Evolutionary conservation across 2,113 vertebrate species (phyloP).

Genomic region (Tragelaphus buxtoni): DNA sequence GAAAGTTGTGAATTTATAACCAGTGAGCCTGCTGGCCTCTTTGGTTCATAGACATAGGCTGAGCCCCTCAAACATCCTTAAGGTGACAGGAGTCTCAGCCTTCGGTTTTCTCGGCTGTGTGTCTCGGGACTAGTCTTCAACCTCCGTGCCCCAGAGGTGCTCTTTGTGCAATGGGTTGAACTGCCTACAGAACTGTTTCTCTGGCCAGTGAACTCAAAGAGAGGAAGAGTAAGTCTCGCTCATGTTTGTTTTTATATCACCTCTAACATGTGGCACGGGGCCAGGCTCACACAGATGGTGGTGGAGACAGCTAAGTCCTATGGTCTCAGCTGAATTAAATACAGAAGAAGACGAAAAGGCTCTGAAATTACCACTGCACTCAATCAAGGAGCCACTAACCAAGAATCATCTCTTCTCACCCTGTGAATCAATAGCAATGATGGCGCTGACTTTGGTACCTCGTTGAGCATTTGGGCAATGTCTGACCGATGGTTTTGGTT

Average conservation of each 20-base stretch:
- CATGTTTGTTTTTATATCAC: not conserved
- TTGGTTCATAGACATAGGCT: not conserved
- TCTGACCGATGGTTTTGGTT: not conserved
- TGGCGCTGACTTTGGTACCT: not conserved
- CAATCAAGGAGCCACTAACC: not conserved
- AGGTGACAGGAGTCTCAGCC: not conserved
- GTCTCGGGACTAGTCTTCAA: not conserved
- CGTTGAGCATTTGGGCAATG: not conserved
- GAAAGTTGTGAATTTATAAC: slow-evolving; percentile 55
- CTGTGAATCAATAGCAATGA: not conserved
- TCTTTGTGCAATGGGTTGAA: not conserved
- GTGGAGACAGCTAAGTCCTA: not conserved
- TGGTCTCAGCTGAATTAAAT: not conserved
- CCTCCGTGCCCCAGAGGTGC: not conserved
- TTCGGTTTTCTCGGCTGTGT: not conserved
- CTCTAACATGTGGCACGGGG: not conserved
- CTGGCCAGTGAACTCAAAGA: not conserved
- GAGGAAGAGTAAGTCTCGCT: not conserved
- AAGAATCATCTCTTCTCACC: not conserved
- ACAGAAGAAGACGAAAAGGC: not conserved
- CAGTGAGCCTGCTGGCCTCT: not conserved
- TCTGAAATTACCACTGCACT: not conserved
- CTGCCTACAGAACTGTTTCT: not conserved
- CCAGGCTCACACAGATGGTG: not conserved
- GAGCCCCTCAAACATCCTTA: not conserved